Base-by-base conservation (phyloP, 2,113 vertebrate genomes). In the Petromus typicus region DNA sequence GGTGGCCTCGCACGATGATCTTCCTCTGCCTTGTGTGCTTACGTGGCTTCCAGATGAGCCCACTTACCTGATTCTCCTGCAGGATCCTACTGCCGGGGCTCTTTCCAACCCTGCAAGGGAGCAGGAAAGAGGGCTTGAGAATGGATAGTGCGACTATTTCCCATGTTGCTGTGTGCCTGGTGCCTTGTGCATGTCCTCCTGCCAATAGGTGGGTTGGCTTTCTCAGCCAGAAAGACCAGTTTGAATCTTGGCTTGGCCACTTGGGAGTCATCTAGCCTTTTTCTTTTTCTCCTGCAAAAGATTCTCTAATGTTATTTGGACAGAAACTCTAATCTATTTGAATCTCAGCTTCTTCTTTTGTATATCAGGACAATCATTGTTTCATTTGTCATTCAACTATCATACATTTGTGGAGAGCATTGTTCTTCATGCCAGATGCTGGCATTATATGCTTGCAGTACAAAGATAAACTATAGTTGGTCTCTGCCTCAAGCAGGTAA, bases 261-360 rank as follows among this genome's bases (percentile, higher is more conserved):
- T 8, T 12, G 79, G 7, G 22, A 96, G 83, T 17, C 56, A 43
- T 5, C 9, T 34, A 90, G 79, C 10, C 73, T 79, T n/a, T n/a
- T n/a, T n/a, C n/a, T n/a, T n/a, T n/a, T n/a, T n/a, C n/a, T n/a
- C n/a, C n/a, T n/a, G n/a, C n/a, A n/a, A n/a, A n/a, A n/a, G n/a
- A n/a, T n/a, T n/a, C n/a, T n/a, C n/a, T n/a, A n/a, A n/a, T n/a
- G n/a, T n/a, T n/a, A n/a, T n/a, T n/a, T 79, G 69, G 82, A 57
- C 40, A 86, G 43, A 69, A 83, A 40, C 12, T 64, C 37, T 75
- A 4, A 37, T 17, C 51, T 63, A 23, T 86, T 75, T 61, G 90
- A 54, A n/a, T 13, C 79, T 89, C 59, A 84, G 69, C 71, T 84
- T 89, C 45, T 89, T 86, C 37, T 73, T 93, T 27, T 78, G 32